Conservation (phyloP, 1,140 invertebrate species). For the Apis dorsata region DNA sequence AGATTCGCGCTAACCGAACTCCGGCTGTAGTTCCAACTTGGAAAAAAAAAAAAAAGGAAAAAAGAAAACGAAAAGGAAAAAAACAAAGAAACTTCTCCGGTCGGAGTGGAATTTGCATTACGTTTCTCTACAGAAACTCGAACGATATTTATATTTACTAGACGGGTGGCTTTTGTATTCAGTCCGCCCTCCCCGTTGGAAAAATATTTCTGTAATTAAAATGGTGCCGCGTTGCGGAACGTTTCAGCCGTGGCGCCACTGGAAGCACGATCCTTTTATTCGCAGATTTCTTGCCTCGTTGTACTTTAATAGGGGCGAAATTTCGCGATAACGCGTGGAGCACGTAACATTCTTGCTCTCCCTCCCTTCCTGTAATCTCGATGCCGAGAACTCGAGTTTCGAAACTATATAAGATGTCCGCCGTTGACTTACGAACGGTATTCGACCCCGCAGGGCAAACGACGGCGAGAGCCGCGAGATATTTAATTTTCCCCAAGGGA, state of each 20-base stretch:
- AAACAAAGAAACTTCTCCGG: neutral
- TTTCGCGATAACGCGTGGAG: slow-evolving; percentile 45
- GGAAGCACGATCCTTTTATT: slow-evolving; percentile 1
- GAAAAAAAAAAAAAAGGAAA: too few relatives aligned
- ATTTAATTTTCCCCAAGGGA: slow-evolving; percentile 58
- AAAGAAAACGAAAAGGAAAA: too few relatives aligned
- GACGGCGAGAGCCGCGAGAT: slow-evolving; percentile 27
- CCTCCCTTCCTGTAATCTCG: slow-evolving; percentile 40
- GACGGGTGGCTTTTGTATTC: neutral
- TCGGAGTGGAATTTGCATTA: neutral
- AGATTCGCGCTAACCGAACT: neutral
- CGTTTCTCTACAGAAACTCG: neutral
- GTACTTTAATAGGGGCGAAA: slow-evolving; percentile 34
- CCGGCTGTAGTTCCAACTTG: neutral
- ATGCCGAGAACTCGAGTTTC: slow-evolving; percentile 25
- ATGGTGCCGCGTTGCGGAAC: slow-evolving; percentile 1
- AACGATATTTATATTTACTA: slow-evolving; percentile 1
- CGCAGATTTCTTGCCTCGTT: slow-evolving; percentile 41
- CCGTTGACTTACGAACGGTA: slow-evolving; percentile 45
- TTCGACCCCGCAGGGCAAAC: neutral
- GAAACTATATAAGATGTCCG: slow-evolving; percentile 49
- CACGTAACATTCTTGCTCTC: slow-evolving; percentile 31
- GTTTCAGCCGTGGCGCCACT: neutral
- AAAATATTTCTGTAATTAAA: slow-evolving; percentile 49
- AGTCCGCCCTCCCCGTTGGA: neutral